A percentile compares a stretch with the other conserved stretches of the same genome.
phyloP scores from a whole-genome alignment of 2,797 vertebrate genomes.

The Sorex maritimensis region DNA sequence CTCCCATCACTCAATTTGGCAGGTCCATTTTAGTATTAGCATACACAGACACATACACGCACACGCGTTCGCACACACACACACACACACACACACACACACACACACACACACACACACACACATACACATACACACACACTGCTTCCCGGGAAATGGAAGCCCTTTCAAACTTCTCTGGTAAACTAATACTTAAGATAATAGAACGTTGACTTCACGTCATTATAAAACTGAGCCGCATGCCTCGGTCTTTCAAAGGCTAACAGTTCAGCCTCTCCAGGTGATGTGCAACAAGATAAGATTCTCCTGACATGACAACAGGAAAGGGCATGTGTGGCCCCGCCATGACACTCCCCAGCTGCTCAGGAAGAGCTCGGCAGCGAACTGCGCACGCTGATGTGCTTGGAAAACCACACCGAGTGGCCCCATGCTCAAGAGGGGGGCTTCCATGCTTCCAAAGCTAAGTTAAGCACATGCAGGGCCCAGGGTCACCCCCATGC shows the following conservation, averaged over 20 bases:
- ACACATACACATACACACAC: slow-evolving; percentile 6
- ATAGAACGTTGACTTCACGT: slow-evolving; percentile 75
- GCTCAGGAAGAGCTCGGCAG: background rate
- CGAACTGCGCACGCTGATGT: background rate
- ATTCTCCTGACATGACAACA: slow-evolving; percentile 63
- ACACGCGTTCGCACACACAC: no score
- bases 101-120: background rate
- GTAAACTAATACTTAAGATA: slow-evolving; percentile 75
- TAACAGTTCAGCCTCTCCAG: slow-evolving; percentile 70
- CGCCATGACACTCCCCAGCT: background rate
- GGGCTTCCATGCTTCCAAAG: background rate
- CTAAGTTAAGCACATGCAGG: slow-evolving; percentile 19
- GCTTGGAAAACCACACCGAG: background rate
- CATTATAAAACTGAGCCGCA: slow-evolving; percentile 83
- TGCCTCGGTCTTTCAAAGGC: slow-evolving; percentile 73
- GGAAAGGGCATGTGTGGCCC: slow-evolving; percentile 46
- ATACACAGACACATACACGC: background rate
- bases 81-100: slow-evolving; percentile 27
- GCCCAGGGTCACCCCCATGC: slow-evolving; percentile 38
- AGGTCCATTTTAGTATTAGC: slow-evolving; percentile 82
- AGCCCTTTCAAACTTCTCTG: slow-evolving; percentile 66
- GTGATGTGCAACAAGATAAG: slow-evolving; percentile 50
- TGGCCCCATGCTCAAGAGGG: background rate
- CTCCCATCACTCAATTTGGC: slow-evolving; percentile 81
- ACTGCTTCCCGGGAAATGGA: slow-evolving; percentile 65